Evolutionary conservation across 2,797 vertebrate genomes (phyloP).

Genomic region (Macropodus opercularis): DNA sequence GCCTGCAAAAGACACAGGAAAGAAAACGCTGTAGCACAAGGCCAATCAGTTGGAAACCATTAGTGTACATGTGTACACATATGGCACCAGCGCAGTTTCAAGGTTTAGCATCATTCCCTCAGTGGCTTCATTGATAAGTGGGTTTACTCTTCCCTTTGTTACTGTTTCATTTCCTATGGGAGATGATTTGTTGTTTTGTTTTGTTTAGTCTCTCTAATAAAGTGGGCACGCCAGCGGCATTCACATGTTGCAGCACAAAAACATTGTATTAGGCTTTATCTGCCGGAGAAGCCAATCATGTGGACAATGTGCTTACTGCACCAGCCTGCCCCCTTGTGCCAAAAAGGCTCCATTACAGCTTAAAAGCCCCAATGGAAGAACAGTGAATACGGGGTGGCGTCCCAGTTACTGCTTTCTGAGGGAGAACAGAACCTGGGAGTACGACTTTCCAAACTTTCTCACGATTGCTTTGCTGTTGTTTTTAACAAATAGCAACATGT

Average conservation of each 20-base stretch:
- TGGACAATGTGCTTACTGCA: slow-evolving; percentile 17
- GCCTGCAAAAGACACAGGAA: slow-evolving; percentile 80
- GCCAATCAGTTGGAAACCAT: slow-evolving; percentile 11
- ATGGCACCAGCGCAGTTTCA: not conserved
- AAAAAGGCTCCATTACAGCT: not conserved
- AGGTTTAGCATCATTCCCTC: not conserved
- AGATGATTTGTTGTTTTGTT: no score
- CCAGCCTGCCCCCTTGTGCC: slow-evolving; percentile 69
- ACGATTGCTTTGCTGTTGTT: no score
- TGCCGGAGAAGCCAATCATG: not conserved
- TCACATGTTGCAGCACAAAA: not conserved
- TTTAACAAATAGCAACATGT: no score
- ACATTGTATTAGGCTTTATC: not conserved
- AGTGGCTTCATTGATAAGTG: not conserved
- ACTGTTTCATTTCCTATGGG: slow-evolving; percentile 41
- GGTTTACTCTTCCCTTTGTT: slow-evolving; percentile 39
- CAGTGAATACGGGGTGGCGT: no score
- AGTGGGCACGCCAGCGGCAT: slow-evolving; percentile 10
- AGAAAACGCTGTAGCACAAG: not conserved
- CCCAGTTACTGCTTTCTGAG: no score
- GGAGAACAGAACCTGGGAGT: no score
- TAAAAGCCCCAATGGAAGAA: not conserved
- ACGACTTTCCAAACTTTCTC: no score
- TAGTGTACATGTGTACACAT: not conserved
- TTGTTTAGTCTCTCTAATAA: slow-evolving; percentile 20